Conservation (phyloP, 1,140 invertebrate genomes). For the Trichonephila clavipes region DNA sequence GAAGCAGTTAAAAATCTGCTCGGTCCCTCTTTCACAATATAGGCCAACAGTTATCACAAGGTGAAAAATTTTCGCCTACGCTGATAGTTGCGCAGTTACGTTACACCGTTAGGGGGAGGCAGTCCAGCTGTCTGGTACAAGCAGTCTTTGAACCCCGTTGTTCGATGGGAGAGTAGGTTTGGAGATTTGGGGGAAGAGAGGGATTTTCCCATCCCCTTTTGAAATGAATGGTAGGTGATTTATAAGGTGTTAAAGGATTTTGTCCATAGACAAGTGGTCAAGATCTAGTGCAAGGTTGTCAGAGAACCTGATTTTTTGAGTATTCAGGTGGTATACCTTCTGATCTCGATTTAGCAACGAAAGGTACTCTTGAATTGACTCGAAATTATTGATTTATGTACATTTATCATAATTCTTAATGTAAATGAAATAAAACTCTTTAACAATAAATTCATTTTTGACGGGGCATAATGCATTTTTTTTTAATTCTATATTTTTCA, state of each 20-base stretch:
- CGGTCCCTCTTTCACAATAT: conserved; percentile 31
- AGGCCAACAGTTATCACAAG: conserved; percentile 66
- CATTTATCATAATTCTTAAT: no score
- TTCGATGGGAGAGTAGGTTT: neutral
- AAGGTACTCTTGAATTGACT: no score
- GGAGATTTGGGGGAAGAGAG: neutral
- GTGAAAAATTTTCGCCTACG: conserved; percentile 61
- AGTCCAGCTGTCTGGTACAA: neutral
- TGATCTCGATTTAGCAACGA: no score
- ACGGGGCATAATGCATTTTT: no score
- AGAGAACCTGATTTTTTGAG: neutral
- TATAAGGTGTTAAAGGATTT: neutral
- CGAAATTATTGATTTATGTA: no score
- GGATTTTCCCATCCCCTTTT: neutral
- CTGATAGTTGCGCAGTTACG: conserved; percentile 12
- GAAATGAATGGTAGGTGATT: neutral
- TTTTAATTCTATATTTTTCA: no score
- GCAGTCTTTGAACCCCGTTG: conserved; percentile 3
- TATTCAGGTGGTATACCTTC: no score
- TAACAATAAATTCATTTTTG: no score
- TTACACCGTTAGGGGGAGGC: conserved; percentile 31
- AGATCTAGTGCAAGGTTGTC: conserved; percentile 2
- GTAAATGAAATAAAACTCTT: no score
- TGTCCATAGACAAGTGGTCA: neutral
- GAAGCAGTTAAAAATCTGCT: neutral